These are phyloP conservation scores for Gallinago jamesoni DNA, from an alignment of 2,113 vertebrate species.

Conservation along the genomic window DNA sequence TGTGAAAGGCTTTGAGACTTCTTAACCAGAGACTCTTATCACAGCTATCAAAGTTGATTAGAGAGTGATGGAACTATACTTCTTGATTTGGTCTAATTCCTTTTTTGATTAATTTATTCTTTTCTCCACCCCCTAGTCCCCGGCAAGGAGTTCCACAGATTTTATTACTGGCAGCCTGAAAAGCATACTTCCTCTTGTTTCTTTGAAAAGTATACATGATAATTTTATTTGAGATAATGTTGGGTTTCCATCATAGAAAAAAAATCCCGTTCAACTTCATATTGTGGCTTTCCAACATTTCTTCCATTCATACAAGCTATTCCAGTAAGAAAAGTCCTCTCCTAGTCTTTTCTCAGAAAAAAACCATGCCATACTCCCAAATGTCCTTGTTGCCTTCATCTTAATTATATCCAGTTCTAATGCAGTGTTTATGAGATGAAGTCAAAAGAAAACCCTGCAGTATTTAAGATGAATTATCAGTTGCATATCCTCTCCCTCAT, in stretches of 20 bases:
- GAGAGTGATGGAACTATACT: background rate
- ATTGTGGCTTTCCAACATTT: background rate
- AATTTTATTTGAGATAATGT: background rate
- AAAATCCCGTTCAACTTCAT: background rate
- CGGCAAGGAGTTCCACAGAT: background rate
- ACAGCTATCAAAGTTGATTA: background rate
- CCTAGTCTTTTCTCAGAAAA: background rate
- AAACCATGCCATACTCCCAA: background rate
- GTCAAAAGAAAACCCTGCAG: background rate
- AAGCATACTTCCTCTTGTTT: background rate
- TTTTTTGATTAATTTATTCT: background rate
- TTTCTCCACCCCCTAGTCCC: background rate
- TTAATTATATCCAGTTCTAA: background rate
- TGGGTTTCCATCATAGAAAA: background rate
- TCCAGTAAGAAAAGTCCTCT: background rate
- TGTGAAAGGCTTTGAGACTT: background rate
- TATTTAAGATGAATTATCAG: background rate
- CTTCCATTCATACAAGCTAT: background rate
- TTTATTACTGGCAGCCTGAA: background rate
- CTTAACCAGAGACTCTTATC: background rate
- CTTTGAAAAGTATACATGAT: background rate
- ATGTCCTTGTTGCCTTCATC: background rate
- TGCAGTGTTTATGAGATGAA: background rate
- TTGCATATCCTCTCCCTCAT: background rate
- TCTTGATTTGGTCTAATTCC: background rate